Conservation (phyloP, 2,113 vertebrate genomes). For the Marmota monax region DNA sequence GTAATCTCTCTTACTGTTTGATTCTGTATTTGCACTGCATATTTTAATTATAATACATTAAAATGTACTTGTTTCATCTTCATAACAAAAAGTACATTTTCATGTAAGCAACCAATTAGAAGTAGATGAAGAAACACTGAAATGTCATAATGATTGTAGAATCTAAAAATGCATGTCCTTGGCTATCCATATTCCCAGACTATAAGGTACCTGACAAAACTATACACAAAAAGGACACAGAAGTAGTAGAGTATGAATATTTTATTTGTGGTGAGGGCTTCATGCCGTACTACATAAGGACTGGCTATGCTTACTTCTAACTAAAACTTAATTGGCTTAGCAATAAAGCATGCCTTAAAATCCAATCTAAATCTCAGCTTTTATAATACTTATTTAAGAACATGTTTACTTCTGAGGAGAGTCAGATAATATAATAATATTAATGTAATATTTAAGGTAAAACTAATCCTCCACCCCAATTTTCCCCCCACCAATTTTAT, state of each 20-base stretch:
- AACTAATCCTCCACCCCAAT: not conserved
- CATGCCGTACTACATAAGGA: not conserved
- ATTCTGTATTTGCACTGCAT: not conserved
- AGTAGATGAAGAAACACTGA: not conserved
- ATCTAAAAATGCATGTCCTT: not conserved
- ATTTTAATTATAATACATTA: slow-evolving; percentile 13
- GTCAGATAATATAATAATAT: not conserved
- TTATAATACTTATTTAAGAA: not conserved
- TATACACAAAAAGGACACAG: not conserved
- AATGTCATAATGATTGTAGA: not conserved
- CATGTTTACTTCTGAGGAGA: not conserved
- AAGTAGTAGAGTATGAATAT: not conserved
- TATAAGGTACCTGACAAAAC: not conserved
- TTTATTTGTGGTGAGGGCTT: not conserved
- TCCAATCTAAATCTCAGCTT: not conserved
- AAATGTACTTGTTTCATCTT: not conserved
- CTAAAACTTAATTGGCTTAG: not conserved
- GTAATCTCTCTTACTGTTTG: not conserved
- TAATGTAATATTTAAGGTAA: not conserved
- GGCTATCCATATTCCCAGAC: not conserved
- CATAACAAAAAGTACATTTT: slow-evolving; percentile 5
- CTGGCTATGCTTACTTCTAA: not conserved
- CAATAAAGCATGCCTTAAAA: not conserved
- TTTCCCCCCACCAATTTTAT: not conserved
- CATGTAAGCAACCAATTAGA: not conserved